These are phyloP conservation scores for Ispidina lecontei DNA, from an alignment of 2,797 vertebrate species.

Conservation along the genomic window DNA sequence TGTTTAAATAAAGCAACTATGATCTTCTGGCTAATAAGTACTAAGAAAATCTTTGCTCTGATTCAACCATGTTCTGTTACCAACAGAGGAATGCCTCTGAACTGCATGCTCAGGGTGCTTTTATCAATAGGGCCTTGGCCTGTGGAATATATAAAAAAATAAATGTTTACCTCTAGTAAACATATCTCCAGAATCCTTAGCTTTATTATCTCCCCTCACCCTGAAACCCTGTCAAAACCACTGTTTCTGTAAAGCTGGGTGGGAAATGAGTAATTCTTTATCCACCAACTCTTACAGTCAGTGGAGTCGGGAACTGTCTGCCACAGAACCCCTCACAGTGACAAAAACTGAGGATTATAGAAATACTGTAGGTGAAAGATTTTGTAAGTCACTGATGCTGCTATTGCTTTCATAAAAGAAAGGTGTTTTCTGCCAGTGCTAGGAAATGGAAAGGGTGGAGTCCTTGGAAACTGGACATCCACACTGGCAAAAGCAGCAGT, in stretches of 20 bases:
- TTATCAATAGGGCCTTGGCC: not conserved
- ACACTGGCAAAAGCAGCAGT: not conserved
- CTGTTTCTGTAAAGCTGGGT: not conserved
- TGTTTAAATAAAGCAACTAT: slow-evolving; percentile 34
- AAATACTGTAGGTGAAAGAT: not conserved
- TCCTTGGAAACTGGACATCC: not conserved
- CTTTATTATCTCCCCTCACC: not conserved
- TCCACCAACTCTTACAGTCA: not conserved
- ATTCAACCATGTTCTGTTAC: slow-evolving; percentile 6
- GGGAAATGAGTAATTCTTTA: not conserved
- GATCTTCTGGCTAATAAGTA: not conserved
- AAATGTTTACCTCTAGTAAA: not conserved
- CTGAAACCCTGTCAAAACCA: not conserved
- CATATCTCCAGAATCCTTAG: not conserved
- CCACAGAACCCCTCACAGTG: not conserved
- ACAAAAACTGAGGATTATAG: not conserved
- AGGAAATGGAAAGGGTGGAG: not conserved
- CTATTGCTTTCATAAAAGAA: not conserved
- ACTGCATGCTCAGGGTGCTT: not conserved
- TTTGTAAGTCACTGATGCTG: not conserved
- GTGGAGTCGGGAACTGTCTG: not conserved
- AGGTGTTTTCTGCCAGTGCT: not conserved
- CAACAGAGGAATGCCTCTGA: slow-evolving; percentile 2
- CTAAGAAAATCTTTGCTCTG: slow-evolving; percentile 25
- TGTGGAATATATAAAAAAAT: not conserved